A percentile compares a stretch with the other conserved stretches of the same genome.
Conservation (phyloP, 2,888 invertebrate genomes). For the Mesorhabditis sp. region DNA sequence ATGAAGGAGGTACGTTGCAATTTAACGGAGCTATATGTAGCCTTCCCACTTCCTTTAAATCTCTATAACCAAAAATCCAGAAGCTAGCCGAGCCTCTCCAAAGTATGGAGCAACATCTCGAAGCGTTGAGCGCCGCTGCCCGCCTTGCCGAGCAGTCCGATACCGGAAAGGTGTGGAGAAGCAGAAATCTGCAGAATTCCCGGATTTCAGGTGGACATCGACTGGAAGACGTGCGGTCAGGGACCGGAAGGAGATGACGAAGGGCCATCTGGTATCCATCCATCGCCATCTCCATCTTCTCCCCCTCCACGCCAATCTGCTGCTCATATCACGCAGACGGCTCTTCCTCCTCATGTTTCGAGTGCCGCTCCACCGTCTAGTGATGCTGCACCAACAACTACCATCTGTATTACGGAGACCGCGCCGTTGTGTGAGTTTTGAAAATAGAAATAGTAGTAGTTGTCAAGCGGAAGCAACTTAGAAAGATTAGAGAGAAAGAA, state of each 20-base stretch:
- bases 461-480: too few species aligned
- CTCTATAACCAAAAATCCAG: conserved; percentile 7
- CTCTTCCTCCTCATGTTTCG: too few species aligned
- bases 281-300: too few species aligned
- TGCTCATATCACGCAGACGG: too few species aligned
- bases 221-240: not conserved
- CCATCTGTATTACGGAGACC: not conserved
- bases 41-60: not conserved
- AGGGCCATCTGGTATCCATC: not conserved
- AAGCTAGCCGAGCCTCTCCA: conserved; percentile 20
- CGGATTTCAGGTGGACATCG: conserved; percentile 6
- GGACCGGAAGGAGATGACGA: not conserved
- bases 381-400: too few species aligned
- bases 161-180: conserved; percentile 15
- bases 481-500: too few species aligned
- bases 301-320: too few species aligned
- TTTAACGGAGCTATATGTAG: not conserved
- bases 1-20: conserved; percentile 20
- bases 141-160: conserved; percentile 26
- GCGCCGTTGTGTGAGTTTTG: not conserved
- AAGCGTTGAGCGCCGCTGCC: conserved; percentile 29
- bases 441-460: too few species aligned
- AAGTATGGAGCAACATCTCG: conserved; percentile 35
- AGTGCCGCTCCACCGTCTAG: too few species aligned
- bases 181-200: not conserved